Evolutionary conservation across 23 tunicate genomes (phyloP), one percentile per base, ranked within the genome.

Genomic region (Styela clava): DNA sequence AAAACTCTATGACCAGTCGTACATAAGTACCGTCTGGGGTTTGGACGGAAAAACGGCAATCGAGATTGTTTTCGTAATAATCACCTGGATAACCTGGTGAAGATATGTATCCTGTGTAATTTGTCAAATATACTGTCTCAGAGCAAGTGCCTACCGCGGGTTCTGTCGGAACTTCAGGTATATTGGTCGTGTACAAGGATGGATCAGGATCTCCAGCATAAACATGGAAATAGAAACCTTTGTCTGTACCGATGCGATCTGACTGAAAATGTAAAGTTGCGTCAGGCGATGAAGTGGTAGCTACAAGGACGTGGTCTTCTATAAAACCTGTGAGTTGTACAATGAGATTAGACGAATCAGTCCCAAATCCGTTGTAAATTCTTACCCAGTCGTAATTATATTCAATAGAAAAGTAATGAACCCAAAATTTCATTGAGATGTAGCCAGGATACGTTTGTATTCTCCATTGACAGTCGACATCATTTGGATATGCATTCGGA

Each of bases 401-500:
- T 30, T 71, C 77, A 5, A 34, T 26, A 21, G 77, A 71, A 35
- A 71, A 71, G 16, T 30, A 71, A 3, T 71, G 77, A 16, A 34
- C 3, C 5, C 34, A 3, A 16, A 71, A 71, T 27, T 29, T 2
- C 12, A 84, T 44, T 9, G 61, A 44, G 73, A 78, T 23, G 31
- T 61, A 3, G n/a, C 19, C 5, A 61, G 56, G 2, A 22, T 37
- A 61, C 32, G 28, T 68, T 65, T 26, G 71, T 1, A 84, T 31
- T 3, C 62, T 35, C 87, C 87, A 84, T 23, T 35, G 22, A 83
- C 87, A 84, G 62, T 62, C 16, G 2, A 24, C 44, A 74, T 83
- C 26, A 31, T 52, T 35, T 35, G 33, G 62, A 52, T 84, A 76
- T 61, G 61, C 18, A 9, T 24, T 12, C 23, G 87, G 87, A 31